These are phyloP conservation scores for Vidua macroura DNA, from an alignment of 2,113 vertebrate species.

Conservation along the genomic window DNA sequence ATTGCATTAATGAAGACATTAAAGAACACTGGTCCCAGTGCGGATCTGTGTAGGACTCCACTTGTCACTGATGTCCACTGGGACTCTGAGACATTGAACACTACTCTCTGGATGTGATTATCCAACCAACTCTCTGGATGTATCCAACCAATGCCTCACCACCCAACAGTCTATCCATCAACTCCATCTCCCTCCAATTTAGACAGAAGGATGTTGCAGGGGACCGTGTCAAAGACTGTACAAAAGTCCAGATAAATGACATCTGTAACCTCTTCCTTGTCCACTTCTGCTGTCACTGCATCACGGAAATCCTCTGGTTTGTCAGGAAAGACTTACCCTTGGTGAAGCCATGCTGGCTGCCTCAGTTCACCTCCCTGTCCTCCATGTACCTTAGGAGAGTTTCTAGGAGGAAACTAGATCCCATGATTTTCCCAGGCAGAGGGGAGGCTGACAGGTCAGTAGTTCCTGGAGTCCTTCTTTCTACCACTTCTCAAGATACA, in stretches of 20 bases:
- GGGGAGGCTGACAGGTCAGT: not conserved
- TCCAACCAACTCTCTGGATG: not conserved
- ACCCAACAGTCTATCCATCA: not conserved
- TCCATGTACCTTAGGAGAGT: not conserved
- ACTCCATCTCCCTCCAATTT: not conserved
- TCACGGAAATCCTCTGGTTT: not conserved
- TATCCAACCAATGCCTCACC: not conserved
- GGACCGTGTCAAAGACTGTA: not conserved
- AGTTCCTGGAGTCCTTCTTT: too few species aligned
- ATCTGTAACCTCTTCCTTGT: not conserved
- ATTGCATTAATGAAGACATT: not conserved
- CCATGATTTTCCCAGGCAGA: not conserved
- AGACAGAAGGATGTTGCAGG: not conserved
- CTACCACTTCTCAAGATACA: not conserved
- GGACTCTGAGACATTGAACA: not conserved
- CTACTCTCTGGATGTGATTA: not conserved
- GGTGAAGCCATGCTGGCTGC: not conserved
- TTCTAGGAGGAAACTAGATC: not conserved
- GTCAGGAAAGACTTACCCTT: not conserved
- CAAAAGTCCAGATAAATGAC: not conserved
- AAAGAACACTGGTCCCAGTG: not conserved
- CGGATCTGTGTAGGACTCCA: fast-evolving
- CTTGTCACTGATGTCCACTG: not conserved
- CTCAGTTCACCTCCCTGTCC: not conserved
- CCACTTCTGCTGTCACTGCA: not conserved